Evolutionary conservation across 2,113 vertebrate species (phyloP), one percentile per base, ranked within the genome.

Genomic region (Paedocypris sp.): DNA sequence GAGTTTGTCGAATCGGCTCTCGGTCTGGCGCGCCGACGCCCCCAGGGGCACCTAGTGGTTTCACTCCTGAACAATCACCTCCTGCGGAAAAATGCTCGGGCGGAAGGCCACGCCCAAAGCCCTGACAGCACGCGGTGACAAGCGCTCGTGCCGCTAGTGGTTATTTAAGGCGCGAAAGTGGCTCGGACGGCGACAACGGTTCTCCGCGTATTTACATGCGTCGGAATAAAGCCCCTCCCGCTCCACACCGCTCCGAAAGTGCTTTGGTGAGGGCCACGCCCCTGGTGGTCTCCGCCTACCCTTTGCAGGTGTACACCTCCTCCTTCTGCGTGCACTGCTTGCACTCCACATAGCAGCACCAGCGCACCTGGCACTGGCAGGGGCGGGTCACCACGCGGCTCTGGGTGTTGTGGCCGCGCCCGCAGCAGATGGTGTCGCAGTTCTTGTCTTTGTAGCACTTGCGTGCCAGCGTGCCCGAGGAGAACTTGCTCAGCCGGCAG

Each of bases 271-370:
- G 62, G 19, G 12, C 5, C 52, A 43, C n/a, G 54, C 23, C 41
- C 22, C 23, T 29, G 35, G n/a, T 3, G 35, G 9, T 32, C 28
- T 43, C n/a, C n/a, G n/a, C n/a, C 46, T 87, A 94, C 70, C 87
- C 92, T 69, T 98, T 99, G 80, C 95, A 99, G 68, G 95, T 98
- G 56, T 98, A 99, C 47, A 99, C 91, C 74, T 99, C 95, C 71
- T 99, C 95, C 5, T 90, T 85, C 82, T 98, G 95, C 1, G 92
- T 94, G 75, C 95, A 99, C 60, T 98, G 93, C 77, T 97, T 91
- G 80, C 95, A 98, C 76, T 98, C 94, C 56, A 98, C 95, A 0
- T 98, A 98, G 83, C 95, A 99, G 83, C 95, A 99, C 95, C 94
- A 99, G 65, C 94, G 90, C 61, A 99, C 95, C 75, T 98, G 95